Conservation (phyloP, 2,797 vertebrate genomes). For the Hyperoplus lanceolatus region DNA sequence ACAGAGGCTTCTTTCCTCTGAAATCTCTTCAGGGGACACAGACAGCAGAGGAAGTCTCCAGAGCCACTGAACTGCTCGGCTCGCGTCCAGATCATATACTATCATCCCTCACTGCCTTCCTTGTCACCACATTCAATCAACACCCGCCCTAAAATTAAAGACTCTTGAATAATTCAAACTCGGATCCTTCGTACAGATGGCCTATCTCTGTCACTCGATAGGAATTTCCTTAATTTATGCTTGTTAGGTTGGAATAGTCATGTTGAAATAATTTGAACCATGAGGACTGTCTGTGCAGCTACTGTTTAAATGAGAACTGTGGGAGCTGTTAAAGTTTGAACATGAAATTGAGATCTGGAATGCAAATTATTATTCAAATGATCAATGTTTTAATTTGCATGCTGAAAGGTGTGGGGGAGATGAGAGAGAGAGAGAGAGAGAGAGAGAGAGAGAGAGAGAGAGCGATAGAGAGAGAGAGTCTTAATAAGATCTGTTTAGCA, state of each 20-base stretch:
- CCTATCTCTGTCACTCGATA: slow-evolving; percentile 79
- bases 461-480: slow-evolving; percentile 60
- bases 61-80: slow-evolving; percentile 50
- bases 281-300: slow-evolving; percentile 78
- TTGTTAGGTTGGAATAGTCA: slow-evolving; percentile 80
- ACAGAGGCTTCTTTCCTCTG: slow-evolving; percentile 64
- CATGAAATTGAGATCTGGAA: slow-evolving; percentile 81
- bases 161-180: slow-evolving; percentile 74
- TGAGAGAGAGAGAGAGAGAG: slow-evolving; percentile 45
- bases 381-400: slow-evolving; percentile 84
- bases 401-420: slow-evolving; percentile 65
- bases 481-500: slow-evolving; percentile 79
- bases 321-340: slow-evolving; percentile 77
- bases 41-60: slow-evolving; percentile 70
- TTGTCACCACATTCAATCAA: slow-evolving; percentile 79
- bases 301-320: slow-evolving; percentile 79
- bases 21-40: slow-evolving; percentile 58
- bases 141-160: slow-evolving; percentile 76
- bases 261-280: slow-evolving; percentile 84
- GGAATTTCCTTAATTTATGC: slow-evolving; percentile 85
- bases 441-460: slow-evolving; percentile 53
- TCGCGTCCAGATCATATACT: slow-evolving; percentile 61
- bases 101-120: slow-evolving; percentile 63
- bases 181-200: slow-evolving; percentile 68
- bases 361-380: slow-evolving; percentile 87